phyloP scores from a whole-genome alignment of 2,113 vertebrate genomes.

The Alexandromys fortis region DNA sequence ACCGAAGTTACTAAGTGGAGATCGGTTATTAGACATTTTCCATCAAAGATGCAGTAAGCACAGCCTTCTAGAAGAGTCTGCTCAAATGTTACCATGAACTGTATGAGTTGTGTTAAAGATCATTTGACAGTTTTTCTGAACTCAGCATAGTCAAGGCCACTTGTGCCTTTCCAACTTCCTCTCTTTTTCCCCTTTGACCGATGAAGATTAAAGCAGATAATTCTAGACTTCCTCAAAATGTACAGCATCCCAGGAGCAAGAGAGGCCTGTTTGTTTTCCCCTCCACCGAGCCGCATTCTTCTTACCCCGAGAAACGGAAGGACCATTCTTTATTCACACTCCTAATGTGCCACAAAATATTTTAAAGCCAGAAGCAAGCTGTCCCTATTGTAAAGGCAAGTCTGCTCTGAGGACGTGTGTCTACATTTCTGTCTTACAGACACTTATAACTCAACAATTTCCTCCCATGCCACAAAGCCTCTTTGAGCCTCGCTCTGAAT shows the following conservation, averaged over 20 bases:
- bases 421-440: constrained; percentile 3
- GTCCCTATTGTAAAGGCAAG: not conserved
- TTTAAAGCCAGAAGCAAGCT: constrained; percentile 54
- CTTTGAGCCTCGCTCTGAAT: not conserved
- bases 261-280: not conserved
- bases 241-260: not conserved
- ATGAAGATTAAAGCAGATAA: constrained; percentile 17
- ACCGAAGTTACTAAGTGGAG: not conserved
- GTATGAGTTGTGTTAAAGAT: not conserved
- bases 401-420: not conserved
- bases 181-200: not conserved
- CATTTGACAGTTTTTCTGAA: not conserved
- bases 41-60: not conserved
- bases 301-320: not conserved
- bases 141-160: not conserved
- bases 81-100: not conserved
- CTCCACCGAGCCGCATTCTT: not conserved
- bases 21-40: not conserved
- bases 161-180: constrained; percentile 20
- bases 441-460: not conserved
- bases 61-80: not conserved
- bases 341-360: not conserved
- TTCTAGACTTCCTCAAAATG: constrained; percentile 36
- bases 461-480: not conserved
- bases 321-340: not conserved